A percentile compares a stretch with the other conserved stretches of the same genome.
Conservation (phyloP, 2,113 vertebrate species). For the Abramis brama region DNA sequence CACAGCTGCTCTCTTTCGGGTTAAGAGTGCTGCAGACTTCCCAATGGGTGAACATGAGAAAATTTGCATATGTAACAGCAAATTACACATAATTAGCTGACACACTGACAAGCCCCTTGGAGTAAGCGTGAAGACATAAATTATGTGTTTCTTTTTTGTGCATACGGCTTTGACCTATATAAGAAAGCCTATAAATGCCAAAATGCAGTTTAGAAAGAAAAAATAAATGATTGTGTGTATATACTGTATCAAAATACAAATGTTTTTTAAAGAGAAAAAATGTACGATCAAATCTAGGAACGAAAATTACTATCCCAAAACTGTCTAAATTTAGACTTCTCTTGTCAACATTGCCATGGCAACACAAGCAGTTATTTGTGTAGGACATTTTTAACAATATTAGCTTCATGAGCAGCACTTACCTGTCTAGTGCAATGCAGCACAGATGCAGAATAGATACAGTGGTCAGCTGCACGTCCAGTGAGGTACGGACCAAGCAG, state of each 20-base stretch:
- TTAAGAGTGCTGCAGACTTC: constrained; percentile 9
- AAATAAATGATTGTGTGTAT: neutral
- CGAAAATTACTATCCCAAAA: neutral
- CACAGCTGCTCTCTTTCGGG: constrained; percentile 48
- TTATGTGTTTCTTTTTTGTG: neutral
- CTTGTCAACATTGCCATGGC: constrained; percentile 8
- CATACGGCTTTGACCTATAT: neutral
- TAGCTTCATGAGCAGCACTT: constrained; percentile 18
- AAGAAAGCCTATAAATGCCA: neutral
- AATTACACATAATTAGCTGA: constrained; percentile 44
- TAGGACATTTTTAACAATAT: neutral
- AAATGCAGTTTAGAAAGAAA: neutral
- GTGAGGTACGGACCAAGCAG: constrained; percentile 78
- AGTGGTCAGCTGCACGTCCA: constrained; percentile 80
- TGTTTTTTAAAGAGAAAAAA: neutral
- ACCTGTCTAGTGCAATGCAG: constrained; percentile 83
- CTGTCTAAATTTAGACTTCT: neutral
- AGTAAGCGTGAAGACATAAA: constrained; percentile 9
- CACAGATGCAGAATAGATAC: constrained; percentile 81
- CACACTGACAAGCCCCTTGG: constrained; percentile 14
- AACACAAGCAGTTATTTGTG: constrained; percentile 22
- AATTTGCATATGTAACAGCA: constrained; percentile 41
- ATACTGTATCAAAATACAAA: neutral
- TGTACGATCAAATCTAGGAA: neutral
- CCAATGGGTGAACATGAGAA: constrained; percentile 43